Evolutionary conservation across 2,888 invertebrate species (phyloP).

Genomic region (Barypeithes pellucidus): DNA sequence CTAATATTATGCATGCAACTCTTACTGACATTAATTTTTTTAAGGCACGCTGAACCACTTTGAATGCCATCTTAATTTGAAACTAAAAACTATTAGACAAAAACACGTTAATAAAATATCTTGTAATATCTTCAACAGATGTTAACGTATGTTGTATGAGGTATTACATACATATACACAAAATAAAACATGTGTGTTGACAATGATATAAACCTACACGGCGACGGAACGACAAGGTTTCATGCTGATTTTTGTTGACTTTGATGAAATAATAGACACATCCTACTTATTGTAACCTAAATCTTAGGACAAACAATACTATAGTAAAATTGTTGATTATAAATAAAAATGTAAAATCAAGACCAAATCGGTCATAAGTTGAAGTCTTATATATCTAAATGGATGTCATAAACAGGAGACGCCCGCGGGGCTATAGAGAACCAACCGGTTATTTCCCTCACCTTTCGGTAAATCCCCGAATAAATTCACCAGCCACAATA

Average conservation of each 20-base stretch:
- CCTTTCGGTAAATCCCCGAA: too few species aligned
- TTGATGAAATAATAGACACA: neutral
- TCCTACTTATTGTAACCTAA: constrained; percentile 16
- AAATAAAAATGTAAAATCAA: neutral
- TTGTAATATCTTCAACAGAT: constrained; percentile 12
- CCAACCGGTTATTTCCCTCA: too few species aligned
- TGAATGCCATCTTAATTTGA: too few species aligned
- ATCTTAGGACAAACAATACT: neutral
- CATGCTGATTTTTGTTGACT: neutral
- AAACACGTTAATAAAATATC: too few species aligned
- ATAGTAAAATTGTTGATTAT: neutral
- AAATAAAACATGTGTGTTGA: constrained; percentile 3
- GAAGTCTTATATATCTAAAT: too few species aligned
- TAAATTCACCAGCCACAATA: too few species aligned
- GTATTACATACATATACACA: neutral
- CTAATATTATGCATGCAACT: too few species aligned
- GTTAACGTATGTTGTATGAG: neutral
- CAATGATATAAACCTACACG: constrained; percentile 3
- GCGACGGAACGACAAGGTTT: neutral
- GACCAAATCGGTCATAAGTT: neutral
- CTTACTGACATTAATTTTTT: too few species aligned
- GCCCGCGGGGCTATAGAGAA: too few species aligned
- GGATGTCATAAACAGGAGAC: too few species aligned
- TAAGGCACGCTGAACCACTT: too few species aligned
- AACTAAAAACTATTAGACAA: too few species aligned